Percentiles rank a stretch among this genome's conserved stretches.
These are phyloP conservation scores for Sesamia inferens DNA, from an alignment of 2,888 invertebrate genomes.

Conservation along the genomic window DNA sequence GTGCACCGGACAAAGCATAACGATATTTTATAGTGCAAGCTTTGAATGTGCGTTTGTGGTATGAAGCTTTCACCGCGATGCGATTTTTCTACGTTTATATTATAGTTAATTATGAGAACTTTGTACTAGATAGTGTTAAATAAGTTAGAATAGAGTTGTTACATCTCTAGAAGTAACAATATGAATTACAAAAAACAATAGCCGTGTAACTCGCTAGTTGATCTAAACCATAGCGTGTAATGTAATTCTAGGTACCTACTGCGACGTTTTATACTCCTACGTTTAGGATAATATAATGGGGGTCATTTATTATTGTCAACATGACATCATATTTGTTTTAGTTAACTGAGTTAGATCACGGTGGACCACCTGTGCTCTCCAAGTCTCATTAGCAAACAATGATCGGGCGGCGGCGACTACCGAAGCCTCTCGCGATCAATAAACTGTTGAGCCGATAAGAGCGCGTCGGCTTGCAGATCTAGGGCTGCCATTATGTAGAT, in stretches of 20 bases:
- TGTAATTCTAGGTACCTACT: constrained; percentile 38
- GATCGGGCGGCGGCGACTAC: constrained; percentile 74
- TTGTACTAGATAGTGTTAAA: constrained; percentile 47
- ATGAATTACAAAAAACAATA: constrained; percentile 52
- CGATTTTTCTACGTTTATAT: constrained; percentile 54
- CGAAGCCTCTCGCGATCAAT: constrained; percentile 76
- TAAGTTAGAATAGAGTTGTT: constrained; percentile 53
- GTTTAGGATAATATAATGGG: constrained; percentile 71
- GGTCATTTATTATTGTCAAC: constrained; percentile 72
- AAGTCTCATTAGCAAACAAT: constrained; percentile 87
- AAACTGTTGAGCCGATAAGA: constrained; percentile 75
- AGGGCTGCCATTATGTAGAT: constrained; percentile 58
- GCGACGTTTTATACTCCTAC: constrained; percentile 44
- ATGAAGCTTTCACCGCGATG: constrained; percentile 51
- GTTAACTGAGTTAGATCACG: constrained; percentile 68
- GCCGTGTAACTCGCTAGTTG: constrained; percentile 51
- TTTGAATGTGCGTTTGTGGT: constrained; percentile 54
- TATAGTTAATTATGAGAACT: constrained; percentile 47
- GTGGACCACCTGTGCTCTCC: constrained; percentile 78
- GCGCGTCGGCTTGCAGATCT: constrained; percentile 48
- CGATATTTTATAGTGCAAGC: constrained; percentile 51
- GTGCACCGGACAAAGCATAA: constrained; percentile 44
- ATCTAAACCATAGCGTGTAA: constrained; percentile 37
- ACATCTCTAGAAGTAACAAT: constrained; percentile 44
- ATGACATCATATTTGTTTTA: constrained; percentile 80